phyloP scores from a whole-genome alignment of 2,888 invertebrate species.

The Eumacrocentrus americanus region DNA sequence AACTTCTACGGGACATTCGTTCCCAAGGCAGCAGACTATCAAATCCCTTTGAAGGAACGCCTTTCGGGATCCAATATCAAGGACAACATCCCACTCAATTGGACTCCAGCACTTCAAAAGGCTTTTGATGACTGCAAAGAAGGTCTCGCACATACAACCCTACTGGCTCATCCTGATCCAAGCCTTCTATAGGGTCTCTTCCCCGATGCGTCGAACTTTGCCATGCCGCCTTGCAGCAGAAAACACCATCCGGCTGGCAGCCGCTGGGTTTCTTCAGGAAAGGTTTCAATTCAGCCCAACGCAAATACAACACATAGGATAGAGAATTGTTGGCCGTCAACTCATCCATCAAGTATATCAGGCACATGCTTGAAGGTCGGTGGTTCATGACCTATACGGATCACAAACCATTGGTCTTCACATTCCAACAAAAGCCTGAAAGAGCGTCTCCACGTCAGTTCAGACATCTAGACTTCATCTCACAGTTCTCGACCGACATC shows the following conservation, averaged over 20 bases:
- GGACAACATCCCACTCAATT: slow-evolving; percentile 12
- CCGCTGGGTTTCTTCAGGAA: slow-evolving; percentile 55
- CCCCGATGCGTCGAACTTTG: not conserved
- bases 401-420: slow-evolving; percentile 27
- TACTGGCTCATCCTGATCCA: slow-evolving; percentile 29
- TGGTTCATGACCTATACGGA: slow-evolving; percentile 27
- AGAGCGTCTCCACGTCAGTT: slow-evolving; percentile 24
- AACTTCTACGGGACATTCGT: slow-evolving; percentile 31
- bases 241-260: slow-evolving; percentile 39
- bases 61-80: not conserved
- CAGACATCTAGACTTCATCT: slow-evolving; percentile 28
- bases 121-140: slow-evolving; percentile 31
- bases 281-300: slow-evolving; percentile 48
- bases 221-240: too few species aligned
- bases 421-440: slow-evolving; percentile 21
- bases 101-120: slow-evolving; percentile 23
- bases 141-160: slow-evolving; percentile 30
- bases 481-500: slow-evolving; percentile 28
- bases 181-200: not conserved
- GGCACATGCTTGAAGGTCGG: slow-evolving; percentile 54
- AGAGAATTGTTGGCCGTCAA: slow-evolving; percentile 56
- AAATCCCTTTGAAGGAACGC: slow-evolving; percentile 27
- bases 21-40: slow-evolving; percentile 15
- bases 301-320: slow-evolving; percentile 54
- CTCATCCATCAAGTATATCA: slow-evolving; percentile 50